A percentile compares a stretch with the other conserved stretches of the same genome.
phyloP scores from a whole-genome alignment of 2,888 invertebrate species.

The Tachina fera region DNA sequence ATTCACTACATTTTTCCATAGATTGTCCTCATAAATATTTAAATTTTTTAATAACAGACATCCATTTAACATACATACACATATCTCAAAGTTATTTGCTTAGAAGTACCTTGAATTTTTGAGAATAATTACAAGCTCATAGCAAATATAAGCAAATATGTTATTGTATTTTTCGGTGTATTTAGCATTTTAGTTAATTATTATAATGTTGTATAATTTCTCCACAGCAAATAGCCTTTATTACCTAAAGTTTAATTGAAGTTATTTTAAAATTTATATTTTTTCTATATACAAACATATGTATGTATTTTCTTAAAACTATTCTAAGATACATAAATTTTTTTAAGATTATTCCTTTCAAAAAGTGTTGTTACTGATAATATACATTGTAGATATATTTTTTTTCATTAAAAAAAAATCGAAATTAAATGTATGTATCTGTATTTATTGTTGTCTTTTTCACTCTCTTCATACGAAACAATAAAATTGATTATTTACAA shows the following conservation, averaged over 20 bases:
- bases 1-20: neutral
- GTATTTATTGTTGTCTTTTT: constrained; percentile 75
- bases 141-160: neutral
- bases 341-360: constrained; percentile 18
- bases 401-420: constrained; percentile 4
- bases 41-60: constrained; percentile 3
- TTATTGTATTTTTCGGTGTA: constrained; percentile 15
- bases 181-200: neutral
- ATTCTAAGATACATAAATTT: neutral
- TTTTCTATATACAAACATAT: too few species aligned
- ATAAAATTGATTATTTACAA: constrained; percentile 65
- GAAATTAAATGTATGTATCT: constrained; percentile 69
- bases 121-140: constrained; percentile 5
- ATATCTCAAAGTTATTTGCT: constrained; percentile 43
- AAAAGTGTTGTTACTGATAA: constrained; percentile 48
- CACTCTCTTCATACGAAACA: constrained; percentile 69
- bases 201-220: neutral
- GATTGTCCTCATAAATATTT: neutral
- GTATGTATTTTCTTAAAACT: constrained; percentile 36
- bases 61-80: constrained; percentile 24
- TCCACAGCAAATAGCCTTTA: neutral
- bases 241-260: neutral
- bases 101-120: constrained; percentile 54
- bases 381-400: constrained; percentile 12
- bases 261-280: too few species aligned